phyloP scores from a whole-genome alignment of 1,140 invertebrate species.

The Lasioglossum baleicum region DNA sequence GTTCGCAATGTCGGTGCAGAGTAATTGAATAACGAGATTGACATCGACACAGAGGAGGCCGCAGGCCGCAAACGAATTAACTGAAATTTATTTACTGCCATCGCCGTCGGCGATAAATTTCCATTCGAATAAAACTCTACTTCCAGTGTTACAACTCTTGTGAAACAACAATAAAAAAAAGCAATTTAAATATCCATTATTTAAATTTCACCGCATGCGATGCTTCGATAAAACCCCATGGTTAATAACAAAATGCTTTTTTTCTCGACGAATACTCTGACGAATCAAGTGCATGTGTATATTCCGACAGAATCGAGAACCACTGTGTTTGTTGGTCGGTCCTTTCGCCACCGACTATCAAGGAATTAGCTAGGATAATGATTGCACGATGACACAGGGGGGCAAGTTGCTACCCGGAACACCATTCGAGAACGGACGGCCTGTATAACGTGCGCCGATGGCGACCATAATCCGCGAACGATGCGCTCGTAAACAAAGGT shows the following conservation, averaged over 20 bases:
- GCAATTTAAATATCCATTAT: not conserved
- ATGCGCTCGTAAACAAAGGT: slow-evolving; percentile 49
- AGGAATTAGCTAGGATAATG: slow-evolving; percentile 10
- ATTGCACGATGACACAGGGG: not conserved
- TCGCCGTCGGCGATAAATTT: not conserved
- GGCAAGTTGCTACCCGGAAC: slow-evolving; percentile 11
- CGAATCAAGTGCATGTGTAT: not conserved
- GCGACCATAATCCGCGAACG: slow-evolving; percentile 45
- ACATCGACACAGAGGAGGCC: slow-evolving; percentile 16
- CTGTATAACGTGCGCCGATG: slow-evolving; percentile 34
- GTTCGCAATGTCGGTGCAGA: not conserved
- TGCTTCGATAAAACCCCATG: not conserved
- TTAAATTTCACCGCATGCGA: not conserved
- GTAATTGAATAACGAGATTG: not conserved
- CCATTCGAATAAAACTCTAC: not conserved
- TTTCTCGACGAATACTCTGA: too few relatives aligned
- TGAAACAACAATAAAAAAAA: not conserved
- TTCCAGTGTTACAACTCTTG: not conserved
- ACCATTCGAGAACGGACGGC: slow-evolving; percentile 1
- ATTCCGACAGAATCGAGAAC: not conserved
- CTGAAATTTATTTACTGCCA: not conserved
- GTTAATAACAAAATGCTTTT: too few relatives aligned
- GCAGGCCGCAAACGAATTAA: not conserved
- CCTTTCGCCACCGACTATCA: not conserved
- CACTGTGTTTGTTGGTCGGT: not conserved